Evolutionary conservation across 1,140 invertebrate species (phyloP).

Genomic region (Cydia splendana): DNA sequence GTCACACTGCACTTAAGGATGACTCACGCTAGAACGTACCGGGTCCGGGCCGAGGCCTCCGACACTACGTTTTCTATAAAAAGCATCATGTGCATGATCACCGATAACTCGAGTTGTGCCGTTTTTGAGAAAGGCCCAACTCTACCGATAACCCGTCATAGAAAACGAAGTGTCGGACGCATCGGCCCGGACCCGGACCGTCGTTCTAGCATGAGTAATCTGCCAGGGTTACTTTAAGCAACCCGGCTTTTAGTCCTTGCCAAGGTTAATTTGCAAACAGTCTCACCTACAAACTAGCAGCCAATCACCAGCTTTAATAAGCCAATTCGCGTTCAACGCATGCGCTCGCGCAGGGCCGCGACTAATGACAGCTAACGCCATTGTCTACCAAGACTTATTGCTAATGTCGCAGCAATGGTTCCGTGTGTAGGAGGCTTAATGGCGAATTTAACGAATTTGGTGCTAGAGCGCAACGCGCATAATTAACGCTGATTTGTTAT

Average conservation of each 20-base stretch:
- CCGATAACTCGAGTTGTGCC: no score
- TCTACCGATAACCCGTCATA: no score
- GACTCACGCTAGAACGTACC: no score
- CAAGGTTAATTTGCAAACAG: slow-evolving; percentile 2
- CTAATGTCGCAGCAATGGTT: slow-evolving; percentile 51
- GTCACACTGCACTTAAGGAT: no score
- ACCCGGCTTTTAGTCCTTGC: neutral
- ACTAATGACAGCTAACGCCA: slow-evolving; percentile 65
- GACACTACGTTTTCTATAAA: no score
- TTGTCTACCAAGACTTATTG: slow-evolving; percentile 60
- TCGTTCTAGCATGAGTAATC: no score
- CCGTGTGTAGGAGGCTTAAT: slow-evolving; percentile 58
- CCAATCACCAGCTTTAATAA: slow-evolving; percentile 55
- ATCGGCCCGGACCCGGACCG: no score
- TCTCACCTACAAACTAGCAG: slow-evolving; percentile 43
- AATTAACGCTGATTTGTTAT: slow-evolving; percentile 55
- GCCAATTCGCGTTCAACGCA: slow-evolving; percentile 64
- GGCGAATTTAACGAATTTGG: slow-evolving; percentile 55
- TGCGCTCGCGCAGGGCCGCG: slow-evolving; percentile 58
- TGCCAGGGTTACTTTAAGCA: neutral
- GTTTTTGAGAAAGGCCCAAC: no score
- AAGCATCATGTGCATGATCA: no score
- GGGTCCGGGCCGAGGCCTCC: no score
- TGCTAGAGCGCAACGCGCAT: slow-evolving; percentile 41
- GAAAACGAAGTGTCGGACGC: no score